These are phyloP conservation scores for Linepithema humile DNA, from an alignment of 1,140 invertebrate genomes.

Conservation along the genomic window DNA sequence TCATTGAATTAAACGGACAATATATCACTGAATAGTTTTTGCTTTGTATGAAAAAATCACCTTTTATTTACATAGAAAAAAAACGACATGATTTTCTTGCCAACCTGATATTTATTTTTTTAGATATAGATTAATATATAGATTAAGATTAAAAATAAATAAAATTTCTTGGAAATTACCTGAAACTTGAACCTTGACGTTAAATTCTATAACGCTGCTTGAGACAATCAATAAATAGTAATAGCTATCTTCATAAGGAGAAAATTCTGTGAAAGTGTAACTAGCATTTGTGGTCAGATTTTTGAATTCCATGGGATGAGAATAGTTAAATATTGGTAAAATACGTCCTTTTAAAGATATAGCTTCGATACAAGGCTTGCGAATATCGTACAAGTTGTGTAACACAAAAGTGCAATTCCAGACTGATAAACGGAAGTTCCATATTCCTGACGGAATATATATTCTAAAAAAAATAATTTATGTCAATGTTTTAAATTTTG, in stretches of 20 bases:
- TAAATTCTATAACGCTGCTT: constrained; percentile 81
- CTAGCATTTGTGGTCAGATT: constrained; percentile 78
- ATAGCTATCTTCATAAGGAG: constrained; percentile 85
- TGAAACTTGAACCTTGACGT: constrained; percentile 79
- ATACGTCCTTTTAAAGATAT: constrained; percentile 80
- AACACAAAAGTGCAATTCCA: constrained; percentile 83
- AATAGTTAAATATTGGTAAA: constrained; percentile 81
- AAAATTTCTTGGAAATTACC: constrained; percentile 74
- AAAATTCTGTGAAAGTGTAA: constrained; percentile 80
- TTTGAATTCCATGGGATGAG: constrained; percentile 70
- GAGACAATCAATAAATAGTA: constrained; percentile 85
- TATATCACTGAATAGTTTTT: no score
- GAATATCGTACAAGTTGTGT: constrained; percentile 61
- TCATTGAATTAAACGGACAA: no score
- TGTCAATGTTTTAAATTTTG: background rate
- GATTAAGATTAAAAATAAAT: background rate
- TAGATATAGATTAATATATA: background rate
- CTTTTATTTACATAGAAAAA: background rate
- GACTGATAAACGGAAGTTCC: constrained; percentile 82
- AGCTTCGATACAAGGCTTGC: constrained; percentile 80
- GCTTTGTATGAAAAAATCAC: background rate
- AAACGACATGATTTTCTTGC: background rate
- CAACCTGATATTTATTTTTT: background rate
- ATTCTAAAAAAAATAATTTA: constrained; percentile 78
- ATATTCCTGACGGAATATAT: constrained; percentile 84